Percentiles rank a stretch among this genome's conserved stretches.
Evolutionary conservation across 2,797 vertebrate genomes (phyloP).

Genomic region (Champsocephalus esox): DNA sequence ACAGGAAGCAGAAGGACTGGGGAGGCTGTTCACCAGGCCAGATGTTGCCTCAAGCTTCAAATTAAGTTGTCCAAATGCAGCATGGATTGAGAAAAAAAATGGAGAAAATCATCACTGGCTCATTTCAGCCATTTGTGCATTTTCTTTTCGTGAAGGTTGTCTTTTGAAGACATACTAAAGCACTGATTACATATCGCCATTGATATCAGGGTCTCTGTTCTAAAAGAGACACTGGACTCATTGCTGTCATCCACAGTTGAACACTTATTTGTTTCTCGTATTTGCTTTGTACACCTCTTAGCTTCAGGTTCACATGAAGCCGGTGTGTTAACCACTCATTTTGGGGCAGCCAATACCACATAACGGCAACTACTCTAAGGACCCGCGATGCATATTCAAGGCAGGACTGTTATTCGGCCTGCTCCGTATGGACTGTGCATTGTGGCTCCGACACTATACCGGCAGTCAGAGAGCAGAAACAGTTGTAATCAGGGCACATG

Average conservation of each 20-base stretch:
- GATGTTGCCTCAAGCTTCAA: slow-evolving; percentile 50
- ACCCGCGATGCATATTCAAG: background rate
- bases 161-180: background rate
- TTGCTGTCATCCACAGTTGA: slow-evolving; percentile 1
- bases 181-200: slow-evolving; percentile 3
- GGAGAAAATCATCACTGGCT: slow-evolving; percentile 25
- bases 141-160: slow-evolving; percentile 12
- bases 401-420: too few relatives aligned
- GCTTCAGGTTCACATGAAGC: background rate
- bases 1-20: slow-evolving; percentile 26
- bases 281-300: background rate
- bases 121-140: background rate
- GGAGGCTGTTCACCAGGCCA: slow-evolving; percentile 19
- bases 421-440: too few relatives aligned
- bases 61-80: slow-evolving; percentile 33
- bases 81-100: slow-evolving; percentile 18
- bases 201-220: slow-evolving; percentile 3
- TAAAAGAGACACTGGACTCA: background rate
- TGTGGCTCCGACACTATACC: too few relatives aligned
- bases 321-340: background rate
- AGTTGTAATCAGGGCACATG: too few relatives aligned
- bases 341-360: background rate
- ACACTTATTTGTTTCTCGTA: background rate
- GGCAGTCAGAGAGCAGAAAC: too few relatives aligned
- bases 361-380: background rate